Conservation (phyloP, 2,888 invertebrate genomes). For the Balanococcus diminutus region DNA sequence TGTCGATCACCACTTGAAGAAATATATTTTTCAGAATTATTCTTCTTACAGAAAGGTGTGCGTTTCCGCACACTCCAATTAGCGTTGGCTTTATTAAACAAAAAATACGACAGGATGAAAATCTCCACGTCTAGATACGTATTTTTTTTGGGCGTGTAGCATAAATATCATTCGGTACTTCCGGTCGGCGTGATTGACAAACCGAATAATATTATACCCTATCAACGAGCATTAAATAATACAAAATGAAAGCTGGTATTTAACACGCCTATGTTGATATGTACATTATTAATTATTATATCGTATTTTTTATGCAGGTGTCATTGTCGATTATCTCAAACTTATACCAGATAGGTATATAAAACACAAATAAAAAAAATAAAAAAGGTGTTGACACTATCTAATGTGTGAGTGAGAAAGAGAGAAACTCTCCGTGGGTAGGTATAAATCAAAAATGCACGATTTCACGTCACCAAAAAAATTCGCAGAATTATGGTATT, state of each 20-base stretch:
- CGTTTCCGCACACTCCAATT: constrained; percentile 1
- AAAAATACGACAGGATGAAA: background rate
- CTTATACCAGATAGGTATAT: background rate
- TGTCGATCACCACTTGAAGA: no score
- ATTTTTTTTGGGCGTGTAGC: constrained; percentile 8
- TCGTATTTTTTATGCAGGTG: background rate
- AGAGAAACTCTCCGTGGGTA: background rate
- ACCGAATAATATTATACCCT: constrained; percentile 21
- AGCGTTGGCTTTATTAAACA: constrained; percentile 32
- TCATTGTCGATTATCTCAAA: background rate
- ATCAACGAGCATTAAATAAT: constrained; percentile 32
- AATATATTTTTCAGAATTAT: background rate
- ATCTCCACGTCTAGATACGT: background rate
- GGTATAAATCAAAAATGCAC: background rate
- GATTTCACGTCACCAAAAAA: background rate
- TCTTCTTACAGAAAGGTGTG: background rate
- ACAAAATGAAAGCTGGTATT: constrained; percentile 26
- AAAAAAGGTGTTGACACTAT: background rate
- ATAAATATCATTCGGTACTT: constrained; percentile 29
- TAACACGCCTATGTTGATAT: constrained; percentile 33
- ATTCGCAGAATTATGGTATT: background rate
- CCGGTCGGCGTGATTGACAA: constrained; percentile 32
- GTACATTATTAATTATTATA: constrained; percentile 37
- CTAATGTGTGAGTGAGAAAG: no score
- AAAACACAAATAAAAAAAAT: background rate